phyloP scores from a whole-genome alignment of 2,888 invertebrate species.

The Coleophora deauratella region DNA sequence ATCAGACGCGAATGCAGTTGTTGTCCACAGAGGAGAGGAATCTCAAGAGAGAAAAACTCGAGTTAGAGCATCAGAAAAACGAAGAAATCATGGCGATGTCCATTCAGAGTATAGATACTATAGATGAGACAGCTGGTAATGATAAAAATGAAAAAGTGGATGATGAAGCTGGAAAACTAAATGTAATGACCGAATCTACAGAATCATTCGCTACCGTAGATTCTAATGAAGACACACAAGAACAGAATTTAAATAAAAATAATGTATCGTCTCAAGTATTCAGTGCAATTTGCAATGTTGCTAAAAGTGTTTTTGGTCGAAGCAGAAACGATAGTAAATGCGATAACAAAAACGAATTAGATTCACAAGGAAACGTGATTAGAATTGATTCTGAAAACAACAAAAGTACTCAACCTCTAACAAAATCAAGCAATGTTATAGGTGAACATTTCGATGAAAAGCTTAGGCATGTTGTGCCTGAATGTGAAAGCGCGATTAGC shows the following conservation, averaged over 20 bases:
- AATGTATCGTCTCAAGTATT: slow-evolving; percentile 38
- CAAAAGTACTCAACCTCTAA: slow-evolving; percentile 21
- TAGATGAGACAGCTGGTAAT: slow-evolving; percentile 24
- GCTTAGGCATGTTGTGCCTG: slow-evolving; percentile 5
- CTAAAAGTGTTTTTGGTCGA: slow-evolving; percentile 49
- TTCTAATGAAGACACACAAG: slow-evolving; percentile 15
- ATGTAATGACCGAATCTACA: slow-evolving; percentile 19
- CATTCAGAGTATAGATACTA: slow-evolving; percentile 36
- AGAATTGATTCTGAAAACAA: slow-evolving; percentile 24
- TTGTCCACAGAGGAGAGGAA: slow-evolving; percentile 69
- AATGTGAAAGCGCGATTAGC: too few relatives aligned
- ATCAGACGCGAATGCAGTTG: slow-evolving; percentile 57
- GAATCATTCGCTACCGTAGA: slow-evolving; percentile 12
- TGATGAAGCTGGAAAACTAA: background rate
- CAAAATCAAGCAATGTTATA: slow-evolving; percentile 47
- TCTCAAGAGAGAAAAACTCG: slow-evolving; percentile 69
- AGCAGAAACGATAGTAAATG: slow-evolving; percentile 27
- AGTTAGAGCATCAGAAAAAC: slow-evolving; percentile 52
- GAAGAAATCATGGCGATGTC: slow-evolving; percentile 56
- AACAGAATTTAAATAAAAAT: slow-evolving; percentile 18
- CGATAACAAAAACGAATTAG: slow-evolving; percentile 46
- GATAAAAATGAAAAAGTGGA: slow-evolving; percentile 6
- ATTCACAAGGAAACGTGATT: slow-evolving; percentile 53
- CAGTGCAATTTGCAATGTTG: slow-evolving; percentile 48
- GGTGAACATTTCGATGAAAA: slow-evolving; percentile 38